Evolutionary conservation across 2,113 vertebrate species (phyloP), one percentile per base, ranked within the genome.

Genomic region (Tachysurus vachellii): DNA sequence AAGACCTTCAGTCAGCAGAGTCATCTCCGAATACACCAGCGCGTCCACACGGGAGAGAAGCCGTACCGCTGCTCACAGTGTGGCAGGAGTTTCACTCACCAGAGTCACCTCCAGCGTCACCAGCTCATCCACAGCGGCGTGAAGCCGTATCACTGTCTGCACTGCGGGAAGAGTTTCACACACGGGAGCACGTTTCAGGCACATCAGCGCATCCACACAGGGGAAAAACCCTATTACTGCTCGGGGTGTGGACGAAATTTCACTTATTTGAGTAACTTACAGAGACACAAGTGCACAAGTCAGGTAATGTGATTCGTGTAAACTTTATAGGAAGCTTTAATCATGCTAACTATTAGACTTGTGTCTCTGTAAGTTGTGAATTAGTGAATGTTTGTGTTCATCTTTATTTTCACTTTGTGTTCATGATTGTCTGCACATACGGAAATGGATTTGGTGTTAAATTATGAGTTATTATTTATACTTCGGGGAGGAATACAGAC

Each of bases 1-100:
- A 68, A 68, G n/a, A 68, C 64, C 13, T 66, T 66, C n/a, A n/a
- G 64, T 66, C 64, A 66, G 64, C 64, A 28, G 64, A 66, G 64
- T 66, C 64, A 66, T 1, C 64, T 68, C n/a, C 64, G 28, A 6
- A 31, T 68, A 31, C 64, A 68, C 64, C 64, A 28, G 64, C 64
- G n/a, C 1, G 5, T 68, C 64, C 64, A 68, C 64, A 68, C 64
- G 5, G 64, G 64, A 1, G 64, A 68, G 64, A 31, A 13, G 23
- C 64, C 64, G 64, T 66, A 66, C 21, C n/a, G 64, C n/a, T 66
- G 64, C 17, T 19, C 36, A 17, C 68, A 71, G 17, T 71, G 68
- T 71, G 68, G 68, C 2, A 19, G 68, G 68, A 71, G 68, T 10
- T 71, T 71, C 17, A 42, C 68, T 42, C 68, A 71, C 17, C 68